Percentiles rank a stretch among this genome's conserved stretches.
phyloP scores from a whole-genome alignment of 2,888 invertebrate species.

The Elaeidobius kamerunicus region DNA sequence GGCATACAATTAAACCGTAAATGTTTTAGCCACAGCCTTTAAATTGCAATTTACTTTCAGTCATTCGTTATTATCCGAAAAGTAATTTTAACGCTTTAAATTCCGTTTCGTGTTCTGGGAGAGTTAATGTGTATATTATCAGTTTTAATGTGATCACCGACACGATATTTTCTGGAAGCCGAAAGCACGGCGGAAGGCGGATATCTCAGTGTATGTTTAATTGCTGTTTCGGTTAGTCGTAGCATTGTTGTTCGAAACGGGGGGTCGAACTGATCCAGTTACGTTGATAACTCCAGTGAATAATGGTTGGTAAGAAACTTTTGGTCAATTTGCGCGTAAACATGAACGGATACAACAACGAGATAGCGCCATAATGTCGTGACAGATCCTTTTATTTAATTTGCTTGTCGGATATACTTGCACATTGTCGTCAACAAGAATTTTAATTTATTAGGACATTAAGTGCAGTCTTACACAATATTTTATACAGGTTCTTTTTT shows the following conservation, averaged over 20 bases:
- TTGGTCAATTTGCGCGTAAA: slow-evolving; percentile 38
- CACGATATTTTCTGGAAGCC: slow-evolving; percentile 46
- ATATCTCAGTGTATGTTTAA: slow-evolving; percentile 50
- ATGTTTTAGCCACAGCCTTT: no score
- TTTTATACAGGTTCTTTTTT: no score
- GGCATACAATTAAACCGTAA: no score
- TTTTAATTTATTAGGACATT: not conserved
- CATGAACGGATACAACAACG: slow-evolving; percentile 17
- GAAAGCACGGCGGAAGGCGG: slow-evolving; percentile 49
- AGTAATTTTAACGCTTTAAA: slow-evolving; percentile 14
- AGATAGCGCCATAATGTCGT: slow-evolving; percentile 17
- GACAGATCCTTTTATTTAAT: slow-evolving; percentile 14
- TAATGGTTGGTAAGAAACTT: slow-evolving; percentile 42
- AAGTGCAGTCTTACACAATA: not conserved
- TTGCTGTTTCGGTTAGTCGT: slow-evolving; percentile 44
- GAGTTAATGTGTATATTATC: slow-evolving; percentile 40
- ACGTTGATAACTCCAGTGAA: slow-evolving; percentile 42
- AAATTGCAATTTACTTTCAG: no score
- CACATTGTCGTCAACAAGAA: not conserved
- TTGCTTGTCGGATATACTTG: slow-evolving; percentile 2
- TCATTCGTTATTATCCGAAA: slow-evolving; percentile 1
- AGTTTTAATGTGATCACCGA: slow-evolving; percentile 41
- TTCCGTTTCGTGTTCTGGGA: slow-evolving; percentile 37
- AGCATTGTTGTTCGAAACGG: slow-evolving; percentile 37
- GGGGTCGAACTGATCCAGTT: slow-evolving; percentile 39